Conservation (phyloP, 2,113 vertebrate genomes). For the Phyllopteryx taeniolatus region DNA sequence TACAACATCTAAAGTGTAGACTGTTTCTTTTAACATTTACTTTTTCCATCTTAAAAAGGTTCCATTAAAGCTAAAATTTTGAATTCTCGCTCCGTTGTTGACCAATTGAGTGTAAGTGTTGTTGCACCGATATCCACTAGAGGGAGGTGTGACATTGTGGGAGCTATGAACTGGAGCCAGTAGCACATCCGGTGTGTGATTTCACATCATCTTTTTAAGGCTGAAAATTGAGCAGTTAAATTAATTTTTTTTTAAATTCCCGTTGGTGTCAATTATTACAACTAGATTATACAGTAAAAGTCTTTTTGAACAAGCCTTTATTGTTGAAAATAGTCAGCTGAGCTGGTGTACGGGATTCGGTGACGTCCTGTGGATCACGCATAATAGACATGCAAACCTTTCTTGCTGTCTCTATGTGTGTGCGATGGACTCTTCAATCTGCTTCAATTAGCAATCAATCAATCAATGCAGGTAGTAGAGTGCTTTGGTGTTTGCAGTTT, state of each 20-base stretch:
- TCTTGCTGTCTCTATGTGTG: not conserved
- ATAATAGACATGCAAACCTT: not conserved
- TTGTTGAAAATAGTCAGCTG: not conserved
- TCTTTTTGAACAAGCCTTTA: not conserved
- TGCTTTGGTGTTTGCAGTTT: not conserved
- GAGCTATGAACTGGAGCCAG: not conserved
- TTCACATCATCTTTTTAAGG: not conserved
- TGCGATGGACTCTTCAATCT: not conserved
- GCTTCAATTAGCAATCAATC: conserved; percentile 5
- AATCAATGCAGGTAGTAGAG: not conserved
- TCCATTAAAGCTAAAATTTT: not conserved
- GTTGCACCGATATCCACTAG: not conserved
- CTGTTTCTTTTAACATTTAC: not conserved
- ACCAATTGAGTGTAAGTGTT: not conserved
- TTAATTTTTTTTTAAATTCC: not conserved
- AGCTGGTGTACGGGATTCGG: not conserved
- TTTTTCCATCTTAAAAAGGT: not conserved
- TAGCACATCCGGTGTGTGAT: not conserved
- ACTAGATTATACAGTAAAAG: not conserved
- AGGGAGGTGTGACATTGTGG: not conserved
- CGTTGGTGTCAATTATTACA: not conserved
- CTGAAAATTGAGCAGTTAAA: not conserved
- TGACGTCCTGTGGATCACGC: not conserved
- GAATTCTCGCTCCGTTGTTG: not conserved
- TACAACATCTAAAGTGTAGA: too few species aligned